Evolutionary conservation across 2,797 vertebrate species (phyloP).

Genomic region (Chaetophractus vellerosus): DNA sequence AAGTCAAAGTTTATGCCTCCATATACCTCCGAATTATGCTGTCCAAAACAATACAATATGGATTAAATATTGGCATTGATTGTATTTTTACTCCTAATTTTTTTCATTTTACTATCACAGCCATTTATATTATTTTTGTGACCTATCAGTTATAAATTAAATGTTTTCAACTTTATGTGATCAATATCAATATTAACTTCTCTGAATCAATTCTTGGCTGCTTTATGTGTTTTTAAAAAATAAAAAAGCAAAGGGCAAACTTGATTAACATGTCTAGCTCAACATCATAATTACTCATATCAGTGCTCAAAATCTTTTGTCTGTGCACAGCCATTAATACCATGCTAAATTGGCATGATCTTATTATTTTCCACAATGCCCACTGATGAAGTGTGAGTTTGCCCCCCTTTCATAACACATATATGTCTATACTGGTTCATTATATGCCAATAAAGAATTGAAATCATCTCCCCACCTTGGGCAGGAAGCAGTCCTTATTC

Average conservation of each 20-base stretch:
- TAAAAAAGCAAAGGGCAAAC: neutral
- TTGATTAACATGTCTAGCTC: neutral
- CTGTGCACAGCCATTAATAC: too few species aligned
- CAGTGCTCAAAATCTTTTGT: slow-evolving; percentile 34
- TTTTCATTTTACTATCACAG: neutral
- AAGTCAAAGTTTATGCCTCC: neutral
- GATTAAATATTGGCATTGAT: neutral
- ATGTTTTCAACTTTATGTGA: slow-evolving; percentile 50
- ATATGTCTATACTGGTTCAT: neutral
- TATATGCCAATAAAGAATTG: neutral
- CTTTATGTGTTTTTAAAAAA: slow-evolving; percentile 13
- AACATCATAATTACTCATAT: neutral
- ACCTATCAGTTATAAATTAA: slow-evolving; percentile 51
- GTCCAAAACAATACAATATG: neutral
- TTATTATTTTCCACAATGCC: neutral
- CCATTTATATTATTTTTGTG: neutral
- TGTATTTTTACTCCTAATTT: slow-evolving; percentile 57
- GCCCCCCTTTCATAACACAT: neutral
- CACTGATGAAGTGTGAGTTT: neutral
- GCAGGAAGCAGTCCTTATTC: neutral
- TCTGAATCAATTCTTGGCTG: slow-evolving; percentile 30
- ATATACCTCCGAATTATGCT: neutral
- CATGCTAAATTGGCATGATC: neutral
- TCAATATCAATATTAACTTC: neutral
- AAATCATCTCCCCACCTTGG: neutral